Conservation (phyloP, 2,797 vertebrate genomes). For the Anguilla pacifica region DNA sequence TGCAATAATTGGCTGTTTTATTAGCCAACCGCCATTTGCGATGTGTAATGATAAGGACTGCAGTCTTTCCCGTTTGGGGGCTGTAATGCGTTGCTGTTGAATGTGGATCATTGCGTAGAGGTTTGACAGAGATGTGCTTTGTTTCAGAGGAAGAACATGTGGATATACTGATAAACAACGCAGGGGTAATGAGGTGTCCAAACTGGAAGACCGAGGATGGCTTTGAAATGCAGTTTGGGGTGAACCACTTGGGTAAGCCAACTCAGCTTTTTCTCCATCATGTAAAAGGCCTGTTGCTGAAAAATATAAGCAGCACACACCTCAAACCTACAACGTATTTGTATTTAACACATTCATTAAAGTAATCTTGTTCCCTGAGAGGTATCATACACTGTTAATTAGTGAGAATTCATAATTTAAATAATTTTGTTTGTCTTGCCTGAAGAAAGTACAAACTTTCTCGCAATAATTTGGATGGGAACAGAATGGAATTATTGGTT, state of each 20-base stretch:
- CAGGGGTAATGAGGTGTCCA: conserved; percentile 85
- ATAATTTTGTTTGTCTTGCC: no score
- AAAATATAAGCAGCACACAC: not conserved
- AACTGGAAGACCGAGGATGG: conserved; percentile 82
- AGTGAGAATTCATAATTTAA: no score
- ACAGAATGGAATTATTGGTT: no score
- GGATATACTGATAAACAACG: conserved; percentile 84
- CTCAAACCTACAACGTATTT: not conserved
- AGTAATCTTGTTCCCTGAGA: not conserved
- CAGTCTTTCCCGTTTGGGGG: not conserved
- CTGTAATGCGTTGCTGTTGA: not conserved
- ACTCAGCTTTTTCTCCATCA: not conserved
- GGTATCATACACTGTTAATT: not conserved
- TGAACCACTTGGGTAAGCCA: conserved; percentile 81
- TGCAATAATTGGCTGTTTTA: not conserved
- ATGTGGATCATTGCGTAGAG: not conserved
- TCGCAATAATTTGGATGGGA: no score
- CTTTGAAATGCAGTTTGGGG: conserved; percentile 87
- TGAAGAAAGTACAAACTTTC: no score
- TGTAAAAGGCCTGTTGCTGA: not conserved
- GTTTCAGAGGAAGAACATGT: conserved; percentile 74
- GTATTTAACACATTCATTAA: not conserved
- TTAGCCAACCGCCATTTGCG: not conserved
- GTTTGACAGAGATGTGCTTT: not conserved
- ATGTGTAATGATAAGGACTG: not conserved